Conservation (phyloP, 2,113 vertebrate genomes). For the Callopanchax toddi region DNA sequence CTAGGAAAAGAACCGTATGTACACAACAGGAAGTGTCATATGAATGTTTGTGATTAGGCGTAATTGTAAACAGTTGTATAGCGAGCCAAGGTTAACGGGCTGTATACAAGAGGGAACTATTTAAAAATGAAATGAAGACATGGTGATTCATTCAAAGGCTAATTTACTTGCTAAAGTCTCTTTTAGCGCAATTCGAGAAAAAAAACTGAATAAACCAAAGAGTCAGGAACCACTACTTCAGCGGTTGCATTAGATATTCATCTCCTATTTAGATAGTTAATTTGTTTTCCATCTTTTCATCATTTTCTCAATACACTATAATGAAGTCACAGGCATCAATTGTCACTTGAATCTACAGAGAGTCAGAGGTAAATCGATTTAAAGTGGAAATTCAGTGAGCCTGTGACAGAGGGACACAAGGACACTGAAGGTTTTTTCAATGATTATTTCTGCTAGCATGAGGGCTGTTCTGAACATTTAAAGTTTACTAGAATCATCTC, state of each 20-base stretch:
- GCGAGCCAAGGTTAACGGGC: background rate
- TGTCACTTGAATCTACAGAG: background rate
- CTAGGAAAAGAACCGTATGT: background rate
- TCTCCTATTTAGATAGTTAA: background rate
- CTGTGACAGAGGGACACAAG: background rate
- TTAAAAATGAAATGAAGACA: background rate
- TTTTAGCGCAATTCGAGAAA: background rate
- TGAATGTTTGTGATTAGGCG: background rate
- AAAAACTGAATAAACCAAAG: background rate
- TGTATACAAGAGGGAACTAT: background rate
- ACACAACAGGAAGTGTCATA: background rate
- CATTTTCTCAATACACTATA: background rate
- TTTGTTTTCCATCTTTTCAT: background rate
- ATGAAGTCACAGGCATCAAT: background rate
- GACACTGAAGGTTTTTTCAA: background rate
- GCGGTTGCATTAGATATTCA: background rate
- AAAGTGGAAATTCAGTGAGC: background rate
- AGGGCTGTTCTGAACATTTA: background rate
- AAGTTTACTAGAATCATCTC: slow-evolving; percentile 26
- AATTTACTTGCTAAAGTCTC: background rate
- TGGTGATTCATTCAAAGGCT: background rate
- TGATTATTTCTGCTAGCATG: background rate
- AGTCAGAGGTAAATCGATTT: background rate
- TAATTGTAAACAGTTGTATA: background rate
- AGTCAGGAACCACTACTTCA: background rate